A percentile compares a stretch with the other conserved stretches of the same genome.
Evolutionary conservation across 2,888 invertebrate species (phyloP).

Genomic region (Coelopa pilipes): DNA sequence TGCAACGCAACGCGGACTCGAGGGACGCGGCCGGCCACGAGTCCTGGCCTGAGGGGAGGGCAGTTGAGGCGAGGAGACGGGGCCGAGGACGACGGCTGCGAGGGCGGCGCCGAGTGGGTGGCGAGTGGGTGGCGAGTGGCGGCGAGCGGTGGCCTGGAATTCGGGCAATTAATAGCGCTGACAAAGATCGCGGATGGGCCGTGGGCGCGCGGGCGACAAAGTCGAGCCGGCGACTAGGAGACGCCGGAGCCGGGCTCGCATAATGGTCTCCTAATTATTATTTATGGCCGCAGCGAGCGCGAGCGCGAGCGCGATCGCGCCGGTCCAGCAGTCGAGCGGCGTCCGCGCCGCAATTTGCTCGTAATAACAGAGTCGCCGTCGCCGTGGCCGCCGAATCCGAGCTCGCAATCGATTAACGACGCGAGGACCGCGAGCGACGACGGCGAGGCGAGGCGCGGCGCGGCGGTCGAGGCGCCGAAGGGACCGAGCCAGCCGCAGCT

Average conservation of each 20-base stretch:
- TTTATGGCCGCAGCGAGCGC: slow-evolving; percentile 51
- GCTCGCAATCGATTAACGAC: slow-evolving; percentile 50
- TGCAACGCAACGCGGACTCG: neutral
- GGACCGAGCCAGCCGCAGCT: slow-evolving; percentile 46
- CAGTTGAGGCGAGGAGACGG: neutral
- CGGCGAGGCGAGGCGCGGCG: neutral
- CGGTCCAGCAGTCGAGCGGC: slow-evolving; percentile 21
- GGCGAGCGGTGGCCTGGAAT: neutral
- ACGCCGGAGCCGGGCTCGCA: slow-evolving; percentile 26
- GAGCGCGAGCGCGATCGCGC: slow-evolving; percentile 32
- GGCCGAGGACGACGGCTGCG: neutral
- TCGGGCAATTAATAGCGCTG: slow-evolving; percentile 1
- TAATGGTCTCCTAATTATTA: slow-evolving; percentile 58
- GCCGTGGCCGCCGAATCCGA: slow-evolving; percentile 23
- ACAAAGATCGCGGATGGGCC: neutral
- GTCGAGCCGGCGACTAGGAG: slow-evolving; percentile 1
- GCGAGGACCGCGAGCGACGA: neutral
- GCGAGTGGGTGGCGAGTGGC: too few species aligned
- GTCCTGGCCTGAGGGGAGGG: too few species aligned
- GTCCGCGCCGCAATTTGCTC: slow-evolving; percentile 46
- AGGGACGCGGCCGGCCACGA: too few species aligned
- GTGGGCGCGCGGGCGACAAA: slow-evolving; percentile 4
- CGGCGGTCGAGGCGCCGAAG: slow-evolving; percentile 33
- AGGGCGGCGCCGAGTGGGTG: neutral
- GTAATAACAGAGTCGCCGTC: slow-evolving; percentile 46